Base-by-base conservation (phyloP, 35 echinoderm and acorn worm genomes). In the Acanthaster planci region DNA sequence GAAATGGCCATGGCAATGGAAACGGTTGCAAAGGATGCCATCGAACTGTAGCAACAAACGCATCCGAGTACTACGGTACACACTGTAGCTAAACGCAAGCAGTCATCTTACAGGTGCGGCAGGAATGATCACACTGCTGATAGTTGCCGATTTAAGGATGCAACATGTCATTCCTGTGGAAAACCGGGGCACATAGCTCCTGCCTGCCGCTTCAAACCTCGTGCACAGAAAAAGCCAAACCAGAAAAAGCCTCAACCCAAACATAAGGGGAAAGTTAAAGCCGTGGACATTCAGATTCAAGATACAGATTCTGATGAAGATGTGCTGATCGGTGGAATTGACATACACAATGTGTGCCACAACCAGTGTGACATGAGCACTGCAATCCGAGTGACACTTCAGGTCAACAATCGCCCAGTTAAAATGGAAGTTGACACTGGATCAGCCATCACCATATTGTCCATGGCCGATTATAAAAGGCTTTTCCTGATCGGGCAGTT, bases 181-280 rank as follows among this genome's bases (percentile, higher is more conserved):
- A 86, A 79, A 72, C 52, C 77, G 1, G 82, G 82, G 8, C 83
- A 91, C 55, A 85, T 91, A 12, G 76, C 52, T n/a, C 42, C 16
- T 2, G 76, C 82, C 15, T 91, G 82, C 18, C n/a, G 52, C 1
- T 38, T 7, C 40, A 51, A 23, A 31, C 79, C 79, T 22, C 47
- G n/a, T n/a, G 54, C 16, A 57, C 54, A 57, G 23, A 57, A 57
- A 15, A 57, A 57, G 23, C 54, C 54, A 18, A 57, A 57, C 23
- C 54, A 15, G 23, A 7, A 57, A 1, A 51, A 51, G 34, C 19
- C 34, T 10, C 50, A 51, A 51, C n/a, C 14, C 35, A 52, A 3
- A 21, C 42, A 53, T 16, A 52, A 0, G 32, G 19, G 19, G 77
- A 79, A 79, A 38, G 32, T 21, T 9, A 81, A 81, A 81, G 79